Evolutionary conservation across 1,140 invertebrate species (phyloP).

Genomic region (Galendromus occidentalis): DNA sequence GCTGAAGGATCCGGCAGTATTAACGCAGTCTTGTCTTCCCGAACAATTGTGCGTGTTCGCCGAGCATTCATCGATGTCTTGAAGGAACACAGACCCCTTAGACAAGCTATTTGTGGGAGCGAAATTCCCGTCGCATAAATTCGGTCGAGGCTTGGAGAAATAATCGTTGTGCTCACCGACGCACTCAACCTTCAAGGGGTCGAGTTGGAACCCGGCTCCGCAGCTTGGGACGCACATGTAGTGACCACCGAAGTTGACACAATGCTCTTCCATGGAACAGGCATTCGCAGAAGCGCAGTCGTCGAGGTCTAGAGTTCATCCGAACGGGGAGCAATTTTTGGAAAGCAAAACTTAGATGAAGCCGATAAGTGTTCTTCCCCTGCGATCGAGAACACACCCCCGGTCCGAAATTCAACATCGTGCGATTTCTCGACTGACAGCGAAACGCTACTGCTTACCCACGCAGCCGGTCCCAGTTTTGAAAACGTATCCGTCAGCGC

Average conservation of each 20-base stretch:
- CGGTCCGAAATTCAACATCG: background rate
- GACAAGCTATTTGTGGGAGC: too few species aligned
- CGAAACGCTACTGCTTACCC: background rate
- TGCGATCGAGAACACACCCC: background rate
- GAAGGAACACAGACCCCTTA: too few species aligned
- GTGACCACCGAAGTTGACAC: background rate
- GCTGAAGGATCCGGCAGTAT: background rate
- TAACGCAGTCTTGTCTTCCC: background rate
- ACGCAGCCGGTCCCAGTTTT: background rate
- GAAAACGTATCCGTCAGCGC: background rate
- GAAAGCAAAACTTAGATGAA: background rate
- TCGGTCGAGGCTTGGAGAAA: too few species aligned
- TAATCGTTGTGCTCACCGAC: background rate
- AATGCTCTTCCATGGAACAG: background rate
- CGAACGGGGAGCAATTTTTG: background rate
- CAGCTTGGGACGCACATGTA: background rate
- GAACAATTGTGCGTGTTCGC: background rate
- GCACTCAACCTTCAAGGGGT: background rate
- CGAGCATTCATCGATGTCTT: background rate
- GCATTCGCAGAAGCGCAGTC: background rate
- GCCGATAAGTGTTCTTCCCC: background rate
- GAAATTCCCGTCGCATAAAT: too few species aligned
- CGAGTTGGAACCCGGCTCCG: background rate
- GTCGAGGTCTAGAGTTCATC: background rate
- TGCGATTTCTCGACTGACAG: background rate